Conservation (phyloP, 2,888 invertebrate genomes). For the Parthenolecanium corni region DNA sequence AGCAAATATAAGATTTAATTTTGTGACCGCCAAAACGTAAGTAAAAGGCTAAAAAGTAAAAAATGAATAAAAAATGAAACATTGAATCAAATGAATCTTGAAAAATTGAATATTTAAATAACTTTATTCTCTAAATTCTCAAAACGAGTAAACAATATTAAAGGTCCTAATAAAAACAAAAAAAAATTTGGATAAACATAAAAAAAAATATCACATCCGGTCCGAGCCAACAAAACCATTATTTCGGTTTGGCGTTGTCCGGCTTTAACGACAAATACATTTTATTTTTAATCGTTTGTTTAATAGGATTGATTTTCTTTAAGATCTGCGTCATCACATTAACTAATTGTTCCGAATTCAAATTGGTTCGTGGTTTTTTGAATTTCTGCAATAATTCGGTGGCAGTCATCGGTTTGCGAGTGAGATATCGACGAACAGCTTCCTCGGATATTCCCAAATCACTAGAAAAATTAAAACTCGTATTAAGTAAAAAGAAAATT, state of each 20-base stretch:
- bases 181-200: too few relatives aligned
- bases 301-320: slow-evolving; percentile 86
- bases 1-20: too few relatives aligned
- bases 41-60: too few relatives aligned
- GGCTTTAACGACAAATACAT: slow-evolving; percentile 85
- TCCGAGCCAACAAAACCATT: not conserved
- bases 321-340: slow-evolving; percentile 89
- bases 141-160: too few relatives aligned
- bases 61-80: too few relatives aligned
- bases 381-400: slow-evolving; percentile 91
- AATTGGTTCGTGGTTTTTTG: slow-evolving; percentile 83
- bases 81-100: too few relatives aligned
- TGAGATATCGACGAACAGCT: slow-evolving; percentile 83
- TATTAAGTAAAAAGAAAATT: not conserved
- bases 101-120: too few relatives aligned
- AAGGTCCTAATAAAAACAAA: too few relatives aligned
- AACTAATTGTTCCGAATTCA: slow-evolving; percentile 80
- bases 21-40: too few relatives aligned
- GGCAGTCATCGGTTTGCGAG: slow-evolving; percentile 95
- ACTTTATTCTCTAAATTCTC: too few relatives aligned
- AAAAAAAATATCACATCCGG: too few relatives aligned
- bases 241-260: slow-evolving; percentile 17
- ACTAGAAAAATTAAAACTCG: slow-evolving; percentile 40
- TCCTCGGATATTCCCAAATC: slow-evolving; percentile 89
- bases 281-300: slow-evolving; percentile 81